Percentiles rank a stretch among this genome's conserved stretches.
These are phyloP conservation scores for Struthio camelus DNA, from an alignment of 2,113 vertebrate genomes.

Conservation along the genomic window DNA sequence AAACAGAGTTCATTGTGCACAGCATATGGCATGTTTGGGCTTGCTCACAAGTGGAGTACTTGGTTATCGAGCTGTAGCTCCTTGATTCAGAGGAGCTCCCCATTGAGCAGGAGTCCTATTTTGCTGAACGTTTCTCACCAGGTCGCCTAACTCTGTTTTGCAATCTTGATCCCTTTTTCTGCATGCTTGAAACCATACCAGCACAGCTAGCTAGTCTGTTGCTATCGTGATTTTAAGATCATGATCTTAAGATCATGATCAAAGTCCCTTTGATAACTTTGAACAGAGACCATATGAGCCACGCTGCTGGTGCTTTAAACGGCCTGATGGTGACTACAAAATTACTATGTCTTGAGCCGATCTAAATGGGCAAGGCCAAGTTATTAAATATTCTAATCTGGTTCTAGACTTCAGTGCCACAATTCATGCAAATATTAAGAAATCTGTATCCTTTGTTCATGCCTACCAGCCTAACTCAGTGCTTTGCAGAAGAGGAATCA, in stretches of 20 bases:
- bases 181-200: neutral
- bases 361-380: neutral
- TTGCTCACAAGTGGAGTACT: neutral
- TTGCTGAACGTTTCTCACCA: neutral
- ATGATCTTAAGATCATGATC: no score
- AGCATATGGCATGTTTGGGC: neutral
- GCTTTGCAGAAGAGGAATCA: neutral
- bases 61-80: no score
- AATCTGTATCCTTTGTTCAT: neutral
- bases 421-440: neutral
- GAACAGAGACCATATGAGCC: neutral
- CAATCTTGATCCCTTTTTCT: neutral
- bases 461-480: neutral
- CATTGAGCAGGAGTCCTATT: neutral
- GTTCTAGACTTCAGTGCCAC: no score
- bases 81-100: neutral
- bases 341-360: neutral
- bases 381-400: neutral
- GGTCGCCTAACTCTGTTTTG: no score
- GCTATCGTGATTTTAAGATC: neutral
- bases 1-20: neutral
- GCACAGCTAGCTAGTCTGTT: neutral
- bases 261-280: neutral
- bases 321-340: neutral
- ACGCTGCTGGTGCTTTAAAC: neutral